Evolutionary conservation across 1,140 invertebrate genomes (phyloP), one percentile per base, ranked within the genome.

Genomic region (Drosophila malerkotliana): DNA sequence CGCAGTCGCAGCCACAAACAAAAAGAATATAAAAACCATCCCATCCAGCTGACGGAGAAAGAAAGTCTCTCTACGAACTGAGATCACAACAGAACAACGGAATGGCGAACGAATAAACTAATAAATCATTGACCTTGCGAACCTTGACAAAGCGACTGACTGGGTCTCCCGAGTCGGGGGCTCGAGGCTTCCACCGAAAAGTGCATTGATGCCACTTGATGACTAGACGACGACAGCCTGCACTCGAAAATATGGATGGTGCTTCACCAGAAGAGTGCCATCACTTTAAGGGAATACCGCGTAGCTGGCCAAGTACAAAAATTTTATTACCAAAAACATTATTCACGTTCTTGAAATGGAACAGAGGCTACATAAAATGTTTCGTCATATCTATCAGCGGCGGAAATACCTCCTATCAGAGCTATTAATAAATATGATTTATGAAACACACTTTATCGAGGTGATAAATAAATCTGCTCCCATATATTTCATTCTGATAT

Each of bases 51-150:
- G 49, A 53, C 9, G 34, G 24, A 47, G 18, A 47, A 45, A 5
- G 45, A 51, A 48, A 58, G 52, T 66, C 41, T 48, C 32, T 62
- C 72, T 48, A 58, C 49, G 52, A 67, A 63, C 48, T 39, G 39
- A 67, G 63, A 76, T 59, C 32, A 54, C 61, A 68, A 59, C 58
- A 79, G 67, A 77, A 68, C 64, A 44, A 18, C 14, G 41, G 41
- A 74, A 44, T 68, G 63, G 62, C 52, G 62, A 55, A 49, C 54
- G 66, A 64, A 49, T 79, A 83, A 79, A 79, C 76, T 88, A 87
- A 83, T 88, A 88, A 87, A 87, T 77, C 83, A 87, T 88, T 87
- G 83, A 87, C 83, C 83, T 87, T 87, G 84, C 44, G 83, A 87
- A 88, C 83, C 79, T 87, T 87, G 79, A 77, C 79, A 69, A 72